These are phyloP conservation scores for Pheosia gnoma DNA, from an alignment of 2,888 invertebrate species.

Conservation along the genomic window DNA sequence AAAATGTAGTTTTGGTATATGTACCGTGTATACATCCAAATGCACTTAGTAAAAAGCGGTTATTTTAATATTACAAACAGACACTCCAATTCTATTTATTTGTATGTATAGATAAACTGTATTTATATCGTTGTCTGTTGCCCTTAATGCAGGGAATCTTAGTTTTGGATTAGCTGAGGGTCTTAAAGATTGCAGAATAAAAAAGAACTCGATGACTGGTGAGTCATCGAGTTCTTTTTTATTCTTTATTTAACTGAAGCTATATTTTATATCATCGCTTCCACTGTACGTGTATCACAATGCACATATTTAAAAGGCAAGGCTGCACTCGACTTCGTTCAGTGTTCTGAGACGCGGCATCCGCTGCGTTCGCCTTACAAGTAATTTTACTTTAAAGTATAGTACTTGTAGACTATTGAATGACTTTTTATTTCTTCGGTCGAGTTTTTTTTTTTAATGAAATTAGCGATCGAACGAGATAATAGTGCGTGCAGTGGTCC, in stretches of 20 bases:
- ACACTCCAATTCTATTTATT: too few species aligned
- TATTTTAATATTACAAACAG: too few species aligned
- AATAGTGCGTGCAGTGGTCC: conserved; percentile 48
- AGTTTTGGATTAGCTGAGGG: too few species aligned
- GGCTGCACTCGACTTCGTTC: conserved; percentile 43
- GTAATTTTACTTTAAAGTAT: conserved; percentile 58
- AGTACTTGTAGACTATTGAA: conserved; percentile 58
- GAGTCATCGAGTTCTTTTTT: too few species aligned
- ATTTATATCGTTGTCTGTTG: too few species aligned
- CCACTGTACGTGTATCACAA: conserved; percentile 13
- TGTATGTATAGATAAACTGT: neutral
- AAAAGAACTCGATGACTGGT: too few species aligned
- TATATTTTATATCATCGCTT: conserved; percentile 5
- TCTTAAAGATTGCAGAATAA: too few species aligned
- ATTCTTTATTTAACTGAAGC: neutral
- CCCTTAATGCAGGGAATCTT: too few species aligned
- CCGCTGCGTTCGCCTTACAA: conserved; percentile 61
- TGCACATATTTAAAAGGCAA: conserved; percentile 56
- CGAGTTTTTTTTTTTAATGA: conserved; percentile 8
- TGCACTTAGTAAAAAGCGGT: too few species aligned
- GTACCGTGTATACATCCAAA: too few species aligned
- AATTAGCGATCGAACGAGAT: conserved; percentile 42
- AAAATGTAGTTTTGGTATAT: too few species aligned
- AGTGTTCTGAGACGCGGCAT: conserved; percentile 61
- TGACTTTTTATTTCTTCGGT: conserved; percentile 27